phyloP scores from a whole-genome alignment of 2,113 vertebrate genomes.

The Jaculus jaculus region DNA sequence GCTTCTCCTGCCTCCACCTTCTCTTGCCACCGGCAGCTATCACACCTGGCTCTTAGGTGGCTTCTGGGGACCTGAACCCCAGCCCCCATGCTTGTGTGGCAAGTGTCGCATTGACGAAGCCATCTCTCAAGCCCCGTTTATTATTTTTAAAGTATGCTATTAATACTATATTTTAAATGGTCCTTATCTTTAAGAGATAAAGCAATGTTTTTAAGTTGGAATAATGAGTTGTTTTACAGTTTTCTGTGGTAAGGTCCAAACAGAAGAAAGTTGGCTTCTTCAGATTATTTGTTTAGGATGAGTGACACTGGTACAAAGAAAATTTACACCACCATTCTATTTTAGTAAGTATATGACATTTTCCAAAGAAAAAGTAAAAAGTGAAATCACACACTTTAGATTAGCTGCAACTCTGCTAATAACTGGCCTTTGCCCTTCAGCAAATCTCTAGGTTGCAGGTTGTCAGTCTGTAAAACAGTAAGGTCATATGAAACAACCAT shows the following conservation, averaged over 20 bases:
- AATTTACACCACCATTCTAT: not conserved
- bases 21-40: too few relatives aligned
- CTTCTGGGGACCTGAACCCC: too few relatives aligned
- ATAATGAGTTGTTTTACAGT: not conserved
- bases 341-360: conserved; percentile 30
- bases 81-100: too few relatives aligned
- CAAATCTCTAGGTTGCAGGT: not conserved
- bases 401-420: not conserved
- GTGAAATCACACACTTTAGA: not conserved
- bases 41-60: too few relatives aligned
- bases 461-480: not conserved
- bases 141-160: not conserved
- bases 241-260: not conserved
- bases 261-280: not conserved
- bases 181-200: conserved; percentile 1
- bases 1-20: too few relatives aligned
- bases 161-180: not conserved
- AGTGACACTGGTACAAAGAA: not conserved
- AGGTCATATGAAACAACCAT: not conserved
- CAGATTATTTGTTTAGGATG: not conserved
- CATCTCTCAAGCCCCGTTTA: not conserved
- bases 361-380: conserved; percentile 22
- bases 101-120: too few relatives aligned
- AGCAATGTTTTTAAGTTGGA: not conserved
- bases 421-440: not conserved